Percentiles rank a stretch among this genome's conserved stretches.
Evolutionary conservation across 2,797 vertebrate species (phyloP).

Genomic region (Zalophus californianus): DNA sequence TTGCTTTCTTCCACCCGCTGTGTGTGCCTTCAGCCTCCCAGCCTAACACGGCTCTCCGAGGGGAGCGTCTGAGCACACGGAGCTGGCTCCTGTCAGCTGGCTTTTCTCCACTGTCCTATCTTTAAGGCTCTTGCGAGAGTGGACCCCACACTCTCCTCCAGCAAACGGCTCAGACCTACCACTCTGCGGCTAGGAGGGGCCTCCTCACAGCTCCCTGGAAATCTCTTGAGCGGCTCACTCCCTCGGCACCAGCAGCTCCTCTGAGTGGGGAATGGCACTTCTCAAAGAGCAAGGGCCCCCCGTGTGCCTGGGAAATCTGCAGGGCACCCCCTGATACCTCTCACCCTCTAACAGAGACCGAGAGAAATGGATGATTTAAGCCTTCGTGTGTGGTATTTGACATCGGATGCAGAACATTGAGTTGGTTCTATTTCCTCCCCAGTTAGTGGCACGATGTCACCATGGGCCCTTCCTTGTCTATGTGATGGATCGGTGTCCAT

Average conservation of each 20-base stretch:
- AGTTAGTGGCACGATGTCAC: not conserved
- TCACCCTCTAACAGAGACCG: not conserved
- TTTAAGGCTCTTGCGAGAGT: not conserved
- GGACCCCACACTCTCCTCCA: not conserved
- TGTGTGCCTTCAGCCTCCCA: not conserved
- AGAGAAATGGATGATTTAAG: not conserved
- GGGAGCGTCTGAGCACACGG: fast-evolving
- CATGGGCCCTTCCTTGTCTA: not conserved
- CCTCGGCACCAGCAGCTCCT: not conserved
- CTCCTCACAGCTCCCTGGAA: not conserved
- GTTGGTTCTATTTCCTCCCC: not conserved
- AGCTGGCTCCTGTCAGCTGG: fast-evolving
- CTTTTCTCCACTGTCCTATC: fast-evolving
- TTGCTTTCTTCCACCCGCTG: fast-evolving
- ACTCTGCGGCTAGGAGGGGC: fast-evolving
- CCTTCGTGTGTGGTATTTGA: no score
- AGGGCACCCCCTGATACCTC: not conserved
- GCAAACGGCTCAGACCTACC: not conserved
- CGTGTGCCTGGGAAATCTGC: not conserved
- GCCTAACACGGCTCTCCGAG: fast-evolving
- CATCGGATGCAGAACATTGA: fast-evolving
- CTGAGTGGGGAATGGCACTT: not conserved
- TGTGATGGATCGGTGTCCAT: not conserved
- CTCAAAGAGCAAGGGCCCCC: not conserved
- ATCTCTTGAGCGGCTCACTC: not conserved